These are phyloP conservation scores for Carterocephalus palaemon DNA, from an alignment of 2,888 invertebrate genomes.

Conservation along the genomic window DNA sequence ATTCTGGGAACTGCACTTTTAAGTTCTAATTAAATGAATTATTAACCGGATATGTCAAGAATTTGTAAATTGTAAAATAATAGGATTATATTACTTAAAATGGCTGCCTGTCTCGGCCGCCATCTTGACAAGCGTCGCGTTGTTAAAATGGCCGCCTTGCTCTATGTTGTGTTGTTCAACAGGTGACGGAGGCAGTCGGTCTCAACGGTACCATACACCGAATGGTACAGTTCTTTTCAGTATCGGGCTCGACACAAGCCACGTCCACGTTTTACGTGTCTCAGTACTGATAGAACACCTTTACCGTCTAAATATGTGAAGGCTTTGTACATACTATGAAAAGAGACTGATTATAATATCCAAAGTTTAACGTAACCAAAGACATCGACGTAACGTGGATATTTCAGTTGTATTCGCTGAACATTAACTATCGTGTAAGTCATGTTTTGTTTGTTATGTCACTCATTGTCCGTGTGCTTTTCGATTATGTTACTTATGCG, in stretches of 20 bases:
- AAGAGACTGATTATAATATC: conserved; percentile 71
- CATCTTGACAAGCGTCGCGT: conserved; percentile 36
- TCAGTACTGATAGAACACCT: conserved; percentile 71
- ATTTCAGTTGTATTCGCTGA: conserved; percentile 67
- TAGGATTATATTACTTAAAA: conserved; percentile 20
- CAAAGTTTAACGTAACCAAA: conserved; percentile 70
- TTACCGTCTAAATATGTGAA: conserved; percentile 51
- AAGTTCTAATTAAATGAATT: conserved; percentile 19
- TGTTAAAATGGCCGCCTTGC: conserved; percentile 59
- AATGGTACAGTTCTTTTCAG: conserved; percentile 82
- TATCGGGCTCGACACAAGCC: conserved; percentile 80
- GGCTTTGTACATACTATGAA: conserved; percentile 72
- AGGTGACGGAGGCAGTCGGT: conserved; percentile 81
- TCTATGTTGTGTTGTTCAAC: conserved; percentile 77
- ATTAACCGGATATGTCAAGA: neutral
- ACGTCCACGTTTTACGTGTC: conserved; percentile 82
- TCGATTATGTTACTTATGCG: conserved; percentile 60
- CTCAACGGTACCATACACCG: conserved; percentile 81
- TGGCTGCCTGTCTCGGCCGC: conserved; percentile 29
- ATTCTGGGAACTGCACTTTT: conserved; percentile 17
- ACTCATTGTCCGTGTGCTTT: conserved; percentile 77
- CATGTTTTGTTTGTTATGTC: conserved; percentile 77
- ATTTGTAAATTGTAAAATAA: conserved; percentile 17
- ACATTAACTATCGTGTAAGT: conserved; percentile 75
- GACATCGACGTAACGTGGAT: conserved; percentile 62